These are phyloP conservation scores for Scaptomyza cyrtandrae DNA, from an alignment of 2,888 invertebrate genomes.

Conservation along the genomic window DNA sequence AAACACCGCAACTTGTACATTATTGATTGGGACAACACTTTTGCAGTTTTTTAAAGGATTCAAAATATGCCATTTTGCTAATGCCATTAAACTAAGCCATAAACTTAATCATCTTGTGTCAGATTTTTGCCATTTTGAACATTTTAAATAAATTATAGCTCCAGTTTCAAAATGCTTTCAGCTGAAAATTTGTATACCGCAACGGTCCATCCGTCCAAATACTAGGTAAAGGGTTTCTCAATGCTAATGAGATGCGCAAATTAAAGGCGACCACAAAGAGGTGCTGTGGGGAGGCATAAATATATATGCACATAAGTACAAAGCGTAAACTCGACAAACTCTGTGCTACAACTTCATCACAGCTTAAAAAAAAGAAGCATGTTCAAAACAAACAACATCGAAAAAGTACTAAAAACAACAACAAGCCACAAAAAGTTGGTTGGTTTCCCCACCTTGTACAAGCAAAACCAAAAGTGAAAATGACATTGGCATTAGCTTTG, in stretches of 20 bases:
- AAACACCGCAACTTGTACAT: not conserved
- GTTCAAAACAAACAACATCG: not conserved
- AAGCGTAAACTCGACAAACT: conserved; percentile 21
- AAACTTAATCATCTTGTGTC: too few relatives aligned
- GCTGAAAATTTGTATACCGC: not conserved
- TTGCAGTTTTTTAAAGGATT: not conserved
- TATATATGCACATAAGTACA: not conserved
- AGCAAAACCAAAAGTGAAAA: too few relatives aligned
- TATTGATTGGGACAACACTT: not conserved
- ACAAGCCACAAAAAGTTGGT: conserved; percentile 15
- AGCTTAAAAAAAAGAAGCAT: not conserved
- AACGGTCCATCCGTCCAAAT: not conserved
- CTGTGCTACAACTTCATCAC: conserved; percentile 19
- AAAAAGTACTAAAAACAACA: conserved; percentile 34
- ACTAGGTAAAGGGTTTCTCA: not conserved
- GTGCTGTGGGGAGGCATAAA: not conserved
- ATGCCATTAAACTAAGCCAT: not conserved
- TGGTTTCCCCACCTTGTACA: not conserved
- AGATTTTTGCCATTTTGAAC: conserved; percentile 1
- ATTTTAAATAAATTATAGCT: conserved; percentile 10
- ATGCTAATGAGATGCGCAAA: conserved; percentile 42
- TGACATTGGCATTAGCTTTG: conserved; percentile 15
- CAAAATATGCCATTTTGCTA: not conserved
- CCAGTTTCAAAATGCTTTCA: not conserved
- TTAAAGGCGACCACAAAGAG: conserved; percentile 34